Conservation (phyloP, 1,140 invertebrate species). For the Luehdorfia chinensis region DNA sequence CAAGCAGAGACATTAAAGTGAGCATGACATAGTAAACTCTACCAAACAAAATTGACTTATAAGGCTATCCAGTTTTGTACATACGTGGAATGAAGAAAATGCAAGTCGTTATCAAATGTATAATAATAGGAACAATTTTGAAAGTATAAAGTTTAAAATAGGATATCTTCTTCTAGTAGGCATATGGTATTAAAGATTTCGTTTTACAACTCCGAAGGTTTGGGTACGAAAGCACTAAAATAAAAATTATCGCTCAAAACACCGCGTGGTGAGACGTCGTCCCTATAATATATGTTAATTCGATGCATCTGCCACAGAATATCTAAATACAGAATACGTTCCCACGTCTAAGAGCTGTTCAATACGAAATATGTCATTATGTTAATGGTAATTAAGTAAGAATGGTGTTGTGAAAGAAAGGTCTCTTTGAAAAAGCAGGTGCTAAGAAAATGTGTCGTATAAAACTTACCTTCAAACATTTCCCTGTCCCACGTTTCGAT, state of each 20-base stretch:
- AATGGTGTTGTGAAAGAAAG: constrained; percentile 16
- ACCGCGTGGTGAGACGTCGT: constrained; percentile 11
- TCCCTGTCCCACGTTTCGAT: constrained; percentile 1
- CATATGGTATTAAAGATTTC: constrained; percentile 6
- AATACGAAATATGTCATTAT: constrained; percentile 19
- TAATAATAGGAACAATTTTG: too few species aligned
- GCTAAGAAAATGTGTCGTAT: constrained; percentile 10
- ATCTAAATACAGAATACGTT: constrained; percentile 13
- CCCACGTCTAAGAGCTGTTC: constrained; percentile 18
- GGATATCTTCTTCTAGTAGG: too few species aligned
- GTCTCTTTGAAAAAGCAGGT: constrained; percentile 10
- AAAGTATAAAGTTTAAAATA: too few species aligned
- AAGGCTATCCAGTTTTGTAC: too few species aligned
- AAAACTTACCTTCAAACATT: background rate
- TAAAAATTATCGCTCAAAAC: constrained; percentile 17
- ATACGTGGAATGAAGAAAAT: too few species aligned
- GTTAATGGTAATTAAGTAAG: constrained; percentile 23
- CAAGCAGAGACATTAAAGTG: too few species aligned
- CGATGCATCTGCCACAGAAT: constrained; percentile 16
- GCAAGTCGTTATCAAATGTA: too few species aligned
- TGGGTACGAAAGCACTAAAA: constrained; percentile 15
- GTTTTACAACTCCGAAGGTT: constrained; percentile 11
- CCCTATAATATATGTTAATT: constrained; percentile 22
- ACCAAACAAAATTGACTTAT: too few species aligned
- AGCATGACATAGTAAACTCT: too few species aligned